Base-by-base conservation (phyloP, 2,113 vertebrate species). In the Suncus etruscus region DNA sequence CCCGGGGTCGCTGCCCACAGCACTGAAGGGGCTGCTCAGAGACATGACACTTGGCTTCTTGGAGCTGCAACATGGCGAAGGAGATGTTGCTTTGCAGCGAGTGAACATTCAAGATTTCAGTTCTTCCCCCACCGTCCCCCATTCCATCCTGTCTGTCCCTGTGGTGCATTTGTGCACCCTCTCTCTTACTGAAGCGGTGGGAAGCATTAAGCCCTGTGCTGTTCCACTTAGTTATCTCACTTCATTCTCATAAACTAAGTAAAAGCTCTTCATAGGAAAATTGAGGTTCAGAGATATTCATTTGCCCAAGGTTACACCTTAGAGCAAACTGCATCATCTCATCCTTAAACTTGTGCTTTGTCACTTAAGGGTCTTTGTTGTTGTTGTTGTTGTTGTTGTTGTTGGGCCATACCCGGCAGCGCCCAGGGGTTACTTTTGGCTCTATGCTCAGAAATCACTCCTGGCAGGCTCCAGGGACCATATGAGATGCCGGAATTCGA, bases 1-100 rank as follows among this genome's bases (percentile, higher is more conserved):
- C 82, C 99, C 98, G 1, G 98, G 95, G 39, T 83, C 97, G 18
- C 98, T 97, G 90, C 97, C 98, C 80, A 99, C 97, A 50, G 98
- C 98, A 95, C 95, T 97, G 95, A 99, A 99, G 45, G 98, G 98
- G 0, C 69, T 90, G 83, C 95, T 97, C 82, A 97, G 95, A 91
- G 97, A 93, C 97, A 98, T 98, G 93, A 29, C 27, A 51, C 66
- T 70, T 15, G 58, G 78, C 92, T 83, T 90, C 77, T 73, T 11
- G 8, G 85, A 83, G 66, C 94, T 89, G 93, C 91, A 95, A 95
- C 24, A 32, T 80, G 24, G 22, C 0, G 25, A 32, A 6, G 27
- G 16, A 54, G 54, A 25, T 69, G 93, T 86, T 2, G 5, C 76
- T 18, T 80, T 6, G 2, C 4, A 11, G 39, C 18, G 27, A 25